Evolutionary conservation across 2,888 invertebrate genomes (phyloP).

Genomic region (Ecdyonurus torrentis): DNA sequence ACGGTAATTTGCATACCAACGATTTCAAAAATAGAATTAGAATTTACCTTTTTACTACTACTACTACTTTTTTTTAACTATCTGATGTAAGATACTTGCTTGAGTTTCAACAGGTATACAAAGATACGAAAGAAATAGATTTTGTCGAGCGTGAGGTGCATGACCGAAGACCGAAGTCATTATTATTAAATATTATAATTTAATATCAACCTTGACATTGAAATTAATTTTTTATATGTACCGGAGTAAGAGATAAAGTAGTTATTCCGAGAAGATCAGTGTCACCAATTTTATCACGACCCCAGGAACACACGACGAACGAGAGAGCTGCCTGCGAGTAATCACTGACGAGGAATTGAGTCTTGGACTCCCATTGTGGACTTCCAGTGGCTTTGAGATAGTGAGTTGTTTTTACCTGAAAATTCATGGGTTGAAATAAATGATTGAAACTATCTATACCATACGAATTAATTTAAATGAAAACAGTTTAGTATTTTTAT

Average conservation of each 20-base stretch:
- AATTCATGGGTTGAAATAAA: slow-evolving; percentile 5
- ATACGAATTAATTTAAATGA: not conserved
- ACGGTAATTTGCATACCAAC: too few relatives aligned
- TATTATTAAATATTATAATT: too few relatives aligned
- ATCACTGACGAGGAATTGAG: slow-evolving; percentile 33
- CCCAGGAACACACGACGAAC: slow-evolving; percentile 33
- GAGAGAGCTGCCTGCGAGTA: slow-evolving; percentile 31
- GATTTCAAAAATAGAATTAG: too few relatives aligned
- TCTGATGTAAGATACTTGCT: too few relatives aligned
- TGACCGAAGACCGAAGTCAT: too few relatives aligned
- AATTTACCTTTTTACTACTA: too few relatives aligned
- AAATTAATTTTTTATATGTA: too few relatives aligned
- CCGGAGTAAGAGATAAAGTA: slow-evolving; percentile 28
- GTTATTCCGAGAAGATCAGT: slow-evolving; percentile 34
- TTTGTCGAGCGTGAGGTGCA: too few relatives aligned
- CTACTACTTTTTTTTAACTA: too few relatives aligned
- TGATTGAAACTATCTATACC: not conserved
- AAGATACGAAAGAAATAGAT: too few relatives aligned
- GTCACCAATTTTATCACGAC: slow-evolving; percentile 25
- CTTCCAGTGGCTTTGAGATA: slow-evolving; percentile 28
- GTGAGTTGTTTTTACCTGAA: slow-evolving; percentile 33
- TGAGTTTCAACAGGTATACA: too few relatives aligned
- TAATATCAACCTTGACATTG: too few relatives aligned
- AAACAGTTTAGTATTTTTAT: not conserved
- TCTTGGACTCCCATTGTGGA: slow-evolving; percentile 31